A percentile compares a stretch with the other conserved stretches of the same genome.
Evolutionary conservation across 2,888 invertebrate genomes (phyloP).

Genomic region (Isoperla grammatica): DNA sequence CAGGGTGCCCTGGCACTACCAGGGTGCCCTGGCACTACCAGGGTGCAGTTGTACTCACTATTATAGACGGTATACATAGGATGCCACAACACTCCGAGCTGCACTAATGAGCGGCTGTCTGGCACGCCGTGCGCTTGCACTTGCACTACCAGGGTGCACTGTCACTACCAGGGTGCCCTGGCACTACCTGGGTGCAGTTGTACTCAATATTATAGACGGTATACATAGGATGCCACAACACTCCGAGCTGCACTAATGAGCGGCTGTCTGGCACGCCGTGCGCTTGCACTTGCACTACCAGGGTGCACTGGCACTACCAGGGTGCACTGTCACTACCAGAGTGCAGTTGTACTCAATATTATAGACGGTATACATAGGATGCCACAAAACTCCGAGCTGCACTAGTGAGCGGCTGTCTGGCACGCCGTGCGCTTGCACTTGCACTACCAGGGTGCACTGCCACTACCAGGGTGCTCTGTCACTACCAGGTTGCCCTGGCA

Average conservation of each 20-base stretch:
- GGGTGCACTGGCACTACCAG: neutral
- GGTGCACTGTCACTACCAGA: too few relatives aligned
- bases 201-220: slow-evolving; percentile 14
- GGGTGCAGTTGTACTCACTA: slow-evolving; percentile 7
- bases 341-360: slow-evolving; percentile 13
- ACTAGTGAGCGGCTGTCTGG: neutral
- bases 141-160: neutral
- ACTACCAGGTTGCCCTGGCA: too few relatives aligned
- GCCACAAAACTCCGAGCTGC: neutral
- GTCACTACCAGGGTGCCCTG: neutral
- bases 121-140: neutral
- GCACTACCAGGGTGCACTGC: neutral
- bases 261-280: too few relatives aligned
- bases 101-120: neutral
- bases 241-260: neutral
- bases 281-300: neutral
- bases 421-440: too few relatives aligned
- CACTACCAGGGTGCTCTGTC: too few relatives aligned
- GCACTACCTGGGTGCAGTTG: neutral
- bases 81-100: neutral
- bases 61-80: slow-evolving; percentile 6
- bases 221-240: neutral
- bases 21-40: neutral
- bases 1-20: too few relatives aligned
- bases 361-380: neutral